Percentiles rank a stretch among this genome's conserved stretches.
Conservation (phyloP, 1,140 invertebrate genomes). For the Drosophila arawakana region DNA sequence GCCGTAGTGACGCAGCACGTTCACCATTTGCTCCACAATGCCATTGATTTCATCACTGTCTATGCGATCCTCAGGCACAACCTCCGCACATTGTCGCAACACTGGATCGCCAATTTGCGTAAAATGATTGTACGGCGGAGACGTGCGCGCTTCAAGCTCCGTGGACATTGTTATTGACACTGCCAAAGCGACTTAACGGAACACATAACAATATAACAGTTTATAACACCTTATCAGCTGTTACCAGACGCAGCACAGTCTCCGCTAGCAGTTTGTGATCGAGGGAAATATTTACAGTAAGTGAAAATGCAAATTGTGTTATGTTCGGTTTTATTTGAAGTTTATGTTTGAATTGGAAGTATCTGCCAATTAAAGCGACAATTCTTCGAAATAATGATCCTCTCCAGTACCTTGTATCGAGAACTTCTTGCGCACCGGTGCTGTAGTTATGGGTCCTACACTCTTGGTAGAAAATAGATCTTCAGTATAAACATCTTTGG, state of each 20-base stretch:
- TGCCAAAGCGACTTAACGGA: background rate
- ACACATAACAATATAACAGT: background rate
- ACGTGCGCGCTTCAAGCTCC: background rate
- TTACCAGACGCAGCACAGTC: constrained; percentile 2
- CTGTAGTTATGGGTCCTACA: background rate
- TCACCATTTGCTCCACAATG: constrained; percentile 86
- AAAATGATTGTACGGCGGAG: constrained; percentile 87
- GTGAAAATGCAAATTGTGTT: too few species aligned
- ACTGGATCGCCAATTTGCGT: constrained; percentile 89
- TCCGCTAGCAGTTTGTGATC: constrained; percentile 3
- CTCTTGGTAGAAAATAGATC: constrained; percentile 22
- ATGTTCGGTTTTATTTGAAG: constrained; percentile 11
- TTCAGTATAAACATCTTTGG: background rate
- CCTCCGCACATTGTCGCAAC: constrained; percentile 85
- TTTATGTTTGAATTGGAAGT: background rate
- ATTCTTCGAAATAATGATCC: constrained; percentile 37
- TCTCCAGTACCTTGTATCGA: background rate
- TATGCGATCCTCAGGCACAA: constrained; percentile 86
- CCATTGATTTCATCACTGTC: constrained; percentile 86
- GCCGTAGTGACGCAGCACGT: constrained; percentile 87
- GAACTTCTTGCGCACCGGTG: background rate
- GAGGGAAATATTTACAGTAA: background rate
- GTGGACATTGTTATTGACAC: constrained; percentile 22
- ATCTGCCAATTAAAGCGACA: background rate
- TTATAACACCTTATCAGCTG: constrained; percentile 24